These are phyloP conservation scores for Scolopax rusticola DNA, from an alignment of 2,797 vertebrate genomes.

Conservation along the genomic window DNA sequence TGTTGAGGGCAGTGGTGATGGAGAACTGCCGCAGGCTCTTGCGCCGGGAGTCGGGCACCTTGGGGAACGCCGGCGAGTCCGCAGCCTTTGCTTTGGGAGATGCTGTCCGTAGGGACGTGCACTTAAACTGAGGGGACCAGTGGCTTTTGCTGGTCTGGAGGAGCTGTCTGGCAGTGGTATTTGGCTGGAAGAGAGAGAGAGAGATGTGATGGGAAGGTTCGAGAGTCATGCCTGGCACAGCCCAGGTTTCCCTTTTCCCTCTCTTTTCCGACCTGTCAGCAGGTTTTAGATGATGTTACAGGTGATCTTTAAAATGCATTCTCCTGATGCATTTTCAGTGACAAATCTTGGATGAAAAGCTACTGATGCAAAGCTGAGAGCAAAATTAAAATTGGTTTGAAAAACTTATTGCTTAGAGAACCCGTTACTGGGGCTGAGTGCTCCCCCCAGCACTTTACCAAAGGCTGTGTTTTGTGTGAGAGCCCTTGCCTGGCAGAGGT, in stretches of 20 bases:
- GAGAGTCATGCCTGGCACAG: background rate
- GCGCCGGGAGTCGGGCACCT: slow-evolving; percentile 75
- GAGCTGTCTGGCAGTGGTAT: slow-evolving; percentile 75
- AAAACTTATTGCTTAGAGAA: background rate
- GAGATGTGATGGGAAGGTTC: accelerated
- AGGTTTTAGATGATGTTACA: accelerated
- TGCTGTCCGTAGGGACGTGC: slow-evolving; percentile 1
- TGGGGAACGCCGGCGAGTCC: slow-evolving; percentile 41
- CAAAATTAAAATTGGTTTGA: background rate
- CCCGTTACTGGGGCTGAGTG: background rate
- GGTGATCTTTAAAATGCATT: background rate
- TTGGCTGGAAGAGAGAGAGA: slow-evolving; percentile 68
- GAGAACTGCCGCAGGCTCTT: slow-evolving; percentile 83
- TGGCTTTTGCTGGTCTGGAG: slow-evolving; percentile 74
- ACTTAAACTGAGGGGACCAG: slow-evolving; percentile 54
- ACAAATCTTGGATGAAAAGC: background rate
- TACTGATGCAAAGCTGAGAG: background rate
- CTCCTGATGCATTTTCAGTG: background rate
- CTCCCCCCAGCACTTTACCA: background rate
- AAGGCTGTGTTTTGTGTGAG: too few relatives aligned
- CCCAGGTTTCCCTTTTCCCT: background rate
- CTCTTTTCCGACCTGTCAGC: background rate
- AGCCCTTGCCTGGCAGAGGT: background rate
- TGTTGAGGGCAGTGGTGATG: slow-evolving; percentile 83
- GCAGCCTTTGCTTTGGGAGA: slow-evolving; percentile 53